Conservation (phyloP, 2,113 vertebrate genomes). For the Gallinago jamesoni region DNA sequence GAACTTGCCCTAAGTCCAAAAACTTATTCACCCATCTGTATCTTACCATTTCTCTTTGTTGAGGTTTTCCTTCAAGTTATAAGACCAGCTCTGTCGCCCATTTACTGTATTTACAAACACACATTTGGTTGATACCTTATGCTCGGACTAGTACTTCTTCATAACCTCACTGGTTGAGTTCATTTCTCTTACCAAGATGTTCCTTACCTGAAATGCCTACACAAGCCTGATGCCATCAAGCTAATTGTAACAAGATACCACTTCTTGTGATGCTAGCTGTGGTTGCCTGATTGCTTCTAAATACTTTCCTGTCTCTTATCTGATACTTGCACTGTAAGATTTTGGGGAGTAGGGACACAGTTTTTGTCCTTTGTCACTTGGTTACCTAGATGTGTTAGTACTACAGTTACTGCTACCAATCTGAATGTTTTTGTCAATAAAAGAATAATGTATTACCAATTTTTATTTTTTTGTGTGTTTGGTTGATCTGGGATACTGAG, state of each 20-base stretch:
- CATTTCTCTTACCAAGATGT: background rate
- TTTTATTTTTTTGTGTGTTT: background rate
- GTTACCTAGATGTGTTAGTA: background rate
- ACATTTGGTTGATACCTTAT: background rate
- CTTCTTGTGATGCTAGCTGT: background rate
- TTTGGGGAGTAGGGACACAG: background rate
- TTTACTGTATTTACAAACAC: background rate
- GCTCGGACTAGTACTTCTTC: background rate
- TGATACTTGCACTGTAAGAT: background rate
- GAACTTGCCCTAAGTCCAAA: background rate
- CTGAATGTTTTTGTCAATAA: background rate
- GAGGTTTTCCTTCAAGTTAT: background rate
- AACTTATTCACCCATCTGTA: background rate
- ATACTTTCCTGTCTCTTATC: background rate
- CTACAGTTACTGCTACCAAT: background rate
- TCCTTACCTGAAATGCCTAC: background rate
- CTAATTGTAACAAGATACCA: background rate
- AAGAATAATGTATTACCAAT: background rate
- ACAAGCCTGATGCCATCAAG: background rate
- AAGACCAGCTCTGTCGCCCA: background rate
- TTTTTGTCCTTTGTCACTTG: background rate
- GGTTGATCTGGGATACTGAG: background rate
- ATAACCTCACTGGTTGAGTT: background rate
- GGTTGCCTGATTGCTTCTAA: background rate
- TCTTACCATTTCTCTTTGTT: background rate